Evolutionary conservation across 1,140 invertebrate genomes (phyloP).

Genomic region (Sycobia sp.): DNA sequence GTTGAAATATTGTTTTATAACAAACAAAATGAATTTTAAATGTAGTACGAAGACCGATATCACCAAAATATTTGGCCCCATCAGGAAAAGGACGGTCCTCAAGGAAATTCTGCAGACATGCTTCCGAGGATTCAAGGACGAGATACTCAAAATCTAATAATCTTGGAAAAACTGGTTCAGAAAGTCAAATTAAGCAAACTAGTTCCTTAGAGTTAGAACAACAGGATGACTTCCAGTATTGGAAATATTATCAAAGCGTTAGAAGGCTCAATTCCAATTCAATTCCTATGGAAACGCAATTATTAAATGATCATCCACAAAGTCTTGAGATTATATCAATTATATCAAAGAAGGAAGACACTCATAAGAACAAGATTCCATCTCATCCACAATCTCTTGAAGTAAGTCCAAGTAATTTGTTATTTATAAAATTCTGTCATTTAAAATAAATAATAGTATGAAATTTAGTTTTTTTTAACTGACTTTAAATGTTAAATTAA

Average conservation of each 20-base stretch:
- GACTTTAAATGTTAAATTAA: neutral
- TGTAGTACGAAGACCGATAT: slow-evolving; percentile 9
- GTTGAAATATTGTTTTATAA: too few species aligned
- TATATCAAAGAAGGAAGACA: slow-evolving; percentile 56
- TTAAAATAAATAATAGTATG: neutral
- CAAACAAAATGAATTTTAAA: slow-evolving; percentile 19
- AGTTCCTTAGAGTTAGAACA: slow-evolving; percentile 56
- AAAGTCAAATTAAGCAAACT: slow-evolving; percentile 59
- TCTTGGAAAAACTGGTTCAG: slow-evolving; percentile 57
- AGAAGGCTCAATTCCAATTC: slow-evolving; percentile 52
- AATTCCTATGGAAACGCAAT: slow-evolving; percentile 52
- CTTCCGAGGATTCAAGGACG: slow-evolving; percentile 54
- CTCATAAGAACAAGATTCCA: slow-evolving; percentile 58
- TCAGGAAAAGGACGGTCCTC: slow-evolving; percentile 46
- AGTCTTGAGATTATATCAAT: slow-evolving; percentile 58
- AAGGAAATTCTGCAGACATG: slow-evolving; percentile 51
- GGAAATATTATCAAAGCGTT: slow-evolving; percentile 56
- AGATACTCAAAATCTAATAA: slow-evolving; percentile 52
- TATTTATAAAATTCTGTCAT: slow-evolving; percentile 13
- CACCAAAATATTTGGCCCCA: slow-evolving; percentile 20
- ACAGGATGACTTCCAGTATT: slow-evolving; percentile 52
- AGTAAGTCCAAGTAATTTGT: slow-evolving; percentile 39
- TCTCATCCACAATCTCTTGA: slow-evolving; percentile 59
- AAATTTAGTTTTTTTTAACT: neutral
- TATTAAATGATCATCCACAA: slow-evolving; percentile 54